phyloP scores from a whole-genome alignment of 92 coral and sea anemone species.

The Micromussa lordhowensis region DNA sequence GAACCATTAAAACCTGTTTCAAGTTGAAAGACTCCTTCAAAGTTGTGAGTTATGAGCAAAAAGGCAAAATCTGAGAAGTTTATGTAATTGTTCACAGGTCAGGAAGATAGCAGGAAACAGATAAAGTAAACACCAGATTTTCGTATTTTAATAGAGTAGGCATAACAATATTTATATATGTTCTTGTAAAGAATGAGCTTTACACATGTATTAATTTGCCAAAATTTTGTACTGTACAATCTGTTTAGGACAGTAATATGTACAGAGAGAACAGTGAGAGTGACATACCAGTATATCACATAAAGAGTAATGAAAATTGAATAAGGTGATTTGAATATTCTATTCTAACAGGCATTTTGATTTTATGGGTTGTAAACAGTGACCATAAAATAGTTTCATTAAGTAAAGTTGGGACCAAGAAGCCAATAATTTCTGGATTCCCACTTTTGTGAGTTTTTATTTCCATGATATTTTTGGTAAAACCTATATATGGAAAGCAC shows the following conservation, averaged over 20 bases:
- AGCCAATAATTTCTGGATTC: slow-evolving; percentile 4
- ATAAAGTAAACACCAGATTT: slow-evolving; percentile 7
- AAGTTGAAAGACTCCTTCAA: not conserved
- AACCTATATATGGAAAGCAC: not conserved
- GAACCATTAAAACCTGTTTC: too few relatives aligned
- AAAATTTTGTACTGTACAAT: slow-evolving; percentile 13
- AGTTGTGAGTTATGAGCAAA: not conserved
- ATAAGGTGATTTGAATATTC: slow-evolving; percentile 10
- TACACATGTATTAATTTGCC: not conserved
- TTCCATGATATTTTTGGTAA: not conserved
- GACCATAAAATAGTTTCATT: slow-evolving; percentile 6
- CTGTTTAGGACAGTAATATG: slow-evolving; percentile 3
- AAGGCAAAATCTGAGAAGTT: too few relatives aligned
- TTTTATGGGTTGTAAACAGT: slow-evolving; percentile 22
- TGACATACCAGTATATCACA: not conserved
- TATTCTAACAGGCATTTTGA: not conserved
- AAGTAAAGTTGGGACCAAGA: not conserved
- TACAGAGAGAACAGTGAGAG: not conserved
- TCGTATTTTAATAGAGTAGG: not conserved
- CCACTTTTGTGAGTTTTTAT: slow-evolving; percentile 9
- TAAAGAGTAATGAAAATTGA: slow-evolving; percentile 8
- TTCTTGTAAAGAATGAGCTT: not conserved
- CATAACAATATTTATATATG: not conserved
- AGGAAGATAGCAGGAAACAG: slow-evolving; percentile 3
- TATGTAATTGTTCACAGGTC: not conserved